phyloP scores from a whole-genome alignment of 1,140 invertebrate genomes.

The Neodiprion virginianus region DNA sequence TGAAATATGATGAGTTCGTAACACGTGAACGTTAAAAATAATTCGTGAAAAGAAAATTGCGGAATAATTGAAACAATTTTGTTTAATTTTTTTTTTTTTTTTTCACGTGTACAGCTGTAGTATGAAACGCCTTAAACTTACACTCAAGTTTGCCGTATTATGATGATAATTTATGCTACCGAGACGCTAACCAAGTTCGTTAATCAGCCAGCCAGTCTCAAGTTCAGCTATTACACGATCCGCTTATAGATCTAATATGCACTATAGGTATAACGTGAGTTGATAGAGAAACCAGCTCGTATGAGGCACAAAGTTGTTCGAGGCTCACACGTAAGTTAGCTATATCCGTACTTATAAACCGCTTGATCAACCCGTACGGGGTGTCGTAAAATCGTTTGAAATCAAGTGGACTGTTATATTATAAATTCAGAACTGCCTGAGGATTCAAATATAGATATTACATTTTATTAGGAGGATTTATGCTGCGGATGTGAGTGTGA shows the following conservation, averaged over 20 bases:
- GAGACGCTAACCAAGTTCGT: not conserved
- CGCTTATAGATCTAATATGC: no score
- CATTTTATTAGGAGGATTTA: no score
- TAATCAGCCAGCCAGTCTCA: not conserved
- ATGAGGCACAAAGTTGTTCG: not conserved
- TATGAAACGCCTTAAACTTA: no score
- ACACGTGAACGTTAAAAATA: no score
- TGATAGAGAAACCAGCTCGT: not conserved
- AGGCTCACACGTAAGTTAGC: not conserved
- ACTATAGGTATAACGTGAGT: not conserved
- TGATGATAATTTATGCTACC: not conserved
- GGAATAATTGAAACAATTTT: no score
- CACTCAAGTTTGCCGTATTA: no score
- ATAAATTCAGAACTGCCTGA: not conserved
- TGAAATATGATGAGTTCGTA: no score
- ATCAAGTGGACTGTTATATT: not conserved
- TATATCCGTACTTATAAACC: not conserved
- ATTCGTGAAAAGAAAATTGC: no score
- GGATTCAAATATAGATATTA: not conserved
- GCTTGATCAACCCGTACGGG: not conserved
- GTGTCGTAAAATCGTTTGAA: not conserved
- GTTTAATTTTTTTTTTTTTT: no score
- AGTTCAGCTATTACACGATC: not conserved
- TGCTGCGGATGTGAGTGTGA: no score
- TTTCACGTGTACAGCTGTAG: no score